Evolutionary conservation across 2,797 vertebrate species (phyloP), one percentile per base, ranked within the genome.

Genomic region (Semotilus atromaculatus): DNA sequence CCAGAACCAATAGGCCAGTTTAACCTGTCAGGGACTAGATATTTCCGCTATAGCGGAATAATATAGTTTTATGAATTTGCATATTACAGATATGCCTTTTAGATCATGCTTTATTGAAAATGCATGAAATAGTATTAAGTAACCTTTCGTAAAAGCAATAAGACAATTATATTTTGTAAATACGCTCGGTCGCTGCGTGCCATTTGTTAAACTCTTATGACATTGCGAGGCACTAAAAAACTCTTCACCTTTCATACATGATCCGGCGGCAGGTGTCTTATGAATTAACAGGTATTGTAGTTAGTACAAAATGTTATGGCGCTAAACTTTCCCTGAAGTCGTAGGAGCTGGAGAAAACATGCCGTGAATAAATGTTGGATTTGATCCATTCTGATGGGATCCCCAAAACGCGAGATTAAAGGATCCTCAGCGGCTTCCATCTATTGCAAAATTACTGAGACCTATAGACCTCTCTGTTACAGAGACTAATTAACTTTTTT

Each of bases 401-500:
- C 45, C 76, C 80, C 75, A 71, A 53, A 71, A 64, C 60, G 74
- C 77, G 58, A 86, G 83, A 85, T 85, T 80, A 88, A 84, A 84
- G 81, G 68, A 67, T 77, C 66, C 83, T 10, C 55, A 64, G 40
- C 82, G 87, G 85, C 62, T 77, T 72, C n/a, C 48, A 72, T 48
- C 51, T 62, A 64, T 68, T 64, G 85, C 85, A 84, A 74, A 80
- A 70, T 77, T 13, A 60, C 84, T 85, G 80, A 86, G 82, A 85
- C 74, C 31, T 74, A 78, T 53, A 86, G 58, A 85, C 36, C 70
- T 75, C 38, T 85, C 75, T 71, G 79, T 81, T 71, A 84, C 74
- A 11, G 87, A 89, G 82, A 90, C 87, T 29, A 91, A 91, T 91
- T 80, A 81, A 58, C 83, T 88, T 87, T 68, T 88, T 87, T 83